Percentiles rank a stretch among this genome's conserved stretches.
These are phyloP conservation scores for Triplophysa dalaica DNA, from an alignment of 2,113 vertebrate species.

Conservation along the genomic window DNA sequence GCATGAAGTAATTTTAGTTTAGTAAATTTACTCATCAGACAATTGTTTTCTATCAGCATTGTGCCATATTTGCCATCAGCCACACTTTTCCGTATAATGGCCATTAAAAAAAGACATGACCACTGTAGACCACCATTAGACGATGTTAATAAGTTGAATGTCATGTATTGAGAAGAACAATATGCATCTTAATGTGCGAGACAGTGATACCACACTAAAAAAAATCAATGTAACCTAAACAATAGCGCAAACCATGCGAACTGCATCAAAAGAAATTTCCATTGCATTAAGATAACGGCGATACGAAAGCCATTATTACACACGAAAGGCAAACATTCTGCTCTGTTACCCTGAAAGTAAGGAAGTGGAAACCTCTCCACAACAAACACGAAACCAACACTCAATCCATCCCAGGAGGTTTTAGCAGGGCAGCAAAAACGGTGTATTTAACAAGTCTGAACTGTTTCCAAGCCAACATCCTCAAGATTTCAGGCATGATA, in stretches of 20 bases:
- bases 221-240: background rate
- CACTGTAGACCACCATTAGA: too few species aligned
- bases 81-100: too few species aligned
- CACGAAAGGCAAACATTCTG: background rate
- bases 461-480: conserved; percentile 66
- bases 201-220: background rate
- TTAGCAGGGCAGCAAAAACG: conserved; percentile 36
- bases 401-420: conserved; percentile 39
- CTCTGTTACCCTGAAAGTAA: background rate
- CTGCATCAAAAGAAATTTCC: background rate
- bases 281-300: background rate
- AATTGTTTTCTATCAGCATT: too few species aligned
- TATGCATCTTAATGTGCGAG: background rate
- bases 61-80: too few species aligned
- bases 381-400: conserved; percentile 11
- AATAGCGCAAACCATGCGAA: background rate
- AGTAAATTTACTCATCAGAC: too few species aligned
- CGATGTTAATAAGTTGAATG: too few species aligned
- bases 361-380: conserved; percentile 27
- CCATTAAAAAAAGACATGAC: too few species aligned
- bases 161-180: background rate
- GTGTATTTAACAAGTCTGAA: conserved; percentile 35
- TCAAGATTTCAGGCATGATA: conserved; percentile 53
- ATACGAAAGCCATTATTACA: background rate
- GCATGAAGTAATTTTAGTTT: too few species aligned